phyloP scores from a whole-genome alignment of 2,797 vertebrate species.

The Darevskia nairensis region DNA sequence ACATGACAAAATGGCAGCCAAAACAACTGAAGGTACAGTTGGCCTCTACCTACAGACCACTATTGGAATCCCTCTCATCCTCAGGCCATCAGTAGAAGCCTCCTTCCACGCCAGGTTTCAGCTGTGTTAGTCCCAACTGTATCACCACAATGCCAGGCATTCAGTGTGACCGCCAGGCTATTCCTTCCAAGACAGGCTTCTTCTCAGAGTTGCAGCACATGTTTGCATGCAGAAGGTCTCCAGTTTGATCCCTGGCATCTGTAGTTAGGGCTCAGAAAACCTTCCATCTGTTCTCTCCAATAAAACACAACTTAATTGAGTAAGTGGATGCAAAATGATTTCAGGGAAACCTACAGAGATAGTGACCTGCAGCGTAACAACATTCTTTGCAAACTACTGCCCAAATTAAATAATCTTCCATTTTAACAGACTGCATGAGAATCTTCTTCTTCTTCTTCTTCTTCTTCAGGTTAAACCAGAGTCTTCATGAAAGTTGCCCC shows the following conservation, averaged over 20 bases:
- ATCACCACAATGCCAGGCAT: neutral
- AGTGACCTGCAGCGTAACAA: neutral
- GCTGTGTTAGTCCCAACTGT: neutral
- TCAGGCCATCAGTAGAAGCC: neutral
- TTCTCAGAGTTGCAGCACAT: neutral
- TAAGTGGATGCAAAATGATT: neutral
- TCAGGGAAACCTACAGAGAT: neutral
- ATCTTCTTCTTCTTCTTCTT: neutral
- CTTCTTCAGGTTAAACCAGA: neutral
- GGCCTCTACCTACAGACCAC: neutral
- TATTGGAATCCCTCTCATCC: neutral
- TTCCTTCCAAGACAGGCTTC: neutral
- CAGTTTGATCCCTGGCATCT: neutral
- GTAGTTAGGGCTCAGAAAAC: neutral
- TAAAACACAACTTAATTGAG: slow-evolving; percentile 17
- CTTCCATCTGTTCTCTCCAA: neutral
- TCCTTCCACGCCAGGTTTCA: neutral
- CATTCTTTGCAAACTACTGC: neutral
- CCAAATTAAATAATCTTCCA: neutral
- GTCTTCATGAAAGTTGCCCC: no score
- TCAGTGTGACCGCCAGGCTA: neutral
- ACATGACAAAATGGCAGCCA: neutral
- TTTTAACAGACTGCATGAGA: neutral
- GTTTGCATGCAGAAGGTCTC: neutral
- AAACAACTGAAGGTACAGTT: neutral